These are phyloP conservation scores for Microctonus brassicae DNA, from an alignment of 2,888 invertebrate species.

Conservation along the genomic window DNA sequence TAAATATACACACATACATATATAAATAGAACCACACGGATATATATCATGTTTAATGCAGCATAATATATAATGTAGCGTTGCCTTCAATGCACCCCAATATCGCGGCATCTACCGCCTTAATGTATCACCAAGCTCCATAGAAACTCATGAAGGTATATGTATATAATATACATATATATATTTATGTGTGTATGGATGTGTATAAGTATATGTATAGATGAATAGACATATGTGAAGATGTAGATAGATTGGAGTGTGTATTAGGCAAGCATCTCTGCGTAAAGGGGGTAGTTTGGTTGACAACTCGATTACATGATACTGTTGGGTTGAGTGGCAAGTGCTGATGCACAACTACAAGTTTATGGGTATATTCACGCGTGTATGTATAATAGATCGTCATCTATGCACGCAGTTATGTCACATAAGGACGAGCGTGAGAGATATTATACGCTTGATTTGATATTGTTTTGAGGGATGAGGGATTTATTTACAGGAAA, in stretches of 20 bases:
- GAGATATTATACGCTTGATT: neutral
- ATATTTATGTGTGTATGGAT: neutral
- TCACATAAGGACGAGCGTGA: slow-evolving; percentile 10
- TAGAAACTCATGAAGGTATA: neutral
- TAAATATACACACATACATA: too few species aligned
- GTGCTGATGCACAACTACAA: slow-evolving; percentile 49
- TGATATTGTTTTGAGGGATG: too few species aligned
- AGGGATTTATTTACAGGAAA: too few species aligned
- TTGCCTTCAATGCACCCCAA: neutral
- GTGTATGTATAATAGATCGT: slow-evolving; percentile 19
- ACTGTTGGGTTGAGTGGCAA: slow-evolving; percentile 60
- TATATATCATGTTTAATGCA: slow-evolving; percentile 10
- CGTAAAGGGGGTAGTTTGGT: slow-evolving; percentile 63
- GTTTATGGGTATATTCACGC: neutral
- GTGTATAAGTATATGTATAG: too few species aligned
- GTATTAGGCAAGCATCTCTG: slow-evolving; percentile 13
- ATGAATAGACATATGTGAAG: too few species aligned
- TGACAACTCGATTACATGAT: slow-evolving; percentile 64
- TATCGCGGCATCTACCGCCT: slow-evolving; percentile 18
- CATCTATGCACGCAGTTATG: slow-evolving; percentile 7
- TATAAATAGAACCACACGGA: slow-evolving; percentile 6
- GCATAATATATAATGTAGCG: slow-evolving; percentile 13
- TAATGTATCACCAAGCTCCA: neutral
- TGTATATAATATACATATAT: neutral
- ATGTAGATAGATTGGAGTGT: too few species aligned